phyloP scores from a whole-genome alignment of 2,797 vertebrate genomes.

The Phylloscopus collybita region DNA sequence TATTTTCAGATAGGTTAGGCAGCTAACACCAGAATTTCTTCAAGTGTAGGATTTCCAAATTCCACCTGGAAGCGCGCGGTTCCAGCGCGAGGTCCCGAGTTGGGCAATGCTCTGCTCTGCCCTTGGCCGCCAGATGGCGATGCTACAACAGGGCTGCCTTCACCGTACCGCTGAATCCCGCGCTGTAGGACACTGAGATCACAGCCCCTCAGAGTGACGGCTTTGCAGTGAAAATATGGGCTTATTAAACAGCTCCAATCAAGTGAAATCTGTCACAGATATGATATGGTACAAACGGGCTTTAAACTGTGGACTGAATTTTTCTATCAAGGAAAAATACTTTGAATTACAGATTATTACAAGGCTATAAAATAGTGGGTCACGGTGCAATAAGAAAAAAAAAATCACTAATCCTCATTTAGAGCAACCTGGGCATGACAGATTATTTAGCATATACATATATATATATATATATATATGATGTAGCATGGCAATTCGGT shows the following conservation, averaged over 20 bases:
- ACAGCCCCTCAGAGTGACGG: rapidly evolving
- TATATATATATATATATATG: background rate
- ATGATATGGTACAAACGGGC: background rate
- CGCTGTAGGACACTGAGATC: rapidly evolving
- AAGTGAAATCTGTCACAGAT: background rate
- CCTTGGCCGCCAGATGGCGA: constrained; percentile 65
- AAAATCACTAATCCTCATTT: background rate
- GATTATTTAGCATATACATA: background rate
- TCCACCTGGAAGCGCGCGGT: rapidly evolving
- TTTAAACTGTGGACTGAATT: background rate
- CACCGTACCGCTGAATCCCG: rapidly evolving
- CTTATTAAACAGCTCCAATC: background rate
- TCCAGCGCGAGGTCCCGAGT: rapidly evolving
- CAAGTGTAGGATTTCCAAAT: background rate
- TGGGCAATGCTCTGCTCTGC: background rate
- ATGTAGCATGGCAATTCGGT: background rate
- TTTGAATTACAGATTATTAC: background rate
- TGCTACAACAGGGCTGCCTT: background rate
- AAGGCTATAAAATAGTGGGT: background rate
- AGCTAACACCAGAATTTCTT: background rate
- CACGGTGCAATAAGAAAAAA: background rate
- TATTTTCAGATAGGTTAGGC: background rate
- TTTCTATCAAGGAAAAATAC: background rate
- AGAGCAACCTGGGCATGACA: background rate
- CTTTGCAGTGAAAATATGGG: background rate